Percentiles rank a stretch among this genome's conserved stretches.
Evolutionary conservation across 2,797 vertebrate genomes (phyloP).

Genomic region (Allochrocebus solatus): DNA sequence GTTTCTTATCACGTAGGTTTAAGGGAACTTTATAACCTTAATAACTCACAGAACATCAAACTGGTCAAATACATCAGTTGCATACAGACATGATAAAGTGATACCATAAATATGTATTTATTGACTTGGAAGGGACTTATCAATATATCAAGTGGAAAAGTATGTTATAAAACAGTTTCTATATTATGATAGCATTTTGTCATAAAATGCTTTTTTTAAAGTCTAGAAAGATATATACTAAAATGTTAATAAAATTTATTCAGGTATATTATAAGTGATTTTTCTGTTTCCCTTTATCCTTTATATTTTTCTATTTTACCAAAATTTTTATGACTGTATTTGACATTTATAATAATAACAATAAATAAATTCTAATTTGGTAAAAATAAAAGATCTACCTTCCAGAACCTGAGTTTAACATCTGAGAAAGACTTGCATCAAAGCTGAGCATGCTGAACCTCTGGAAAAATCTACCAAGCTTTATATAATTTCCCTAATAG

Average conservation of each 20-base stretch:
- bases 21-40: background rate
- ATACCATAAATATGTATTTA: background rate
- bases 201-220: background rate
- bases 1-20: background rate
- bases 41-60: background rate
- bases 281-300: background rate
- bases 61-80: background rate
- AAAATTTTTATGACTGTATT: background rate
- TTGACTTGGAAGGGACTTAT: background rate
- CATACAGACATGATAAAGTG: background rate
- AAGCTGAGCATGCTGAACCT: background rate
- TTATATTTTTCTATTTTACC: background rate
- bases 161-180: background rate
- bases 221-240: background rate
- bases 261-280: background rate
- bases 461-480: background rate
- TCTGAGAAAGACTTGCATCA: background rate
- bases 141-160: background rate
- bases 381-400: background rate
- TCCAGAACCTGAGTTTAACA: background rate
- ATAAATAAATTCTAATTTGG: background rate
- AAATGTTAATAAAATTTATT: background rate
- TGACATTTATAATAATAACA: background rate
- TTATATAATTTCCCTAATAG: background rate
- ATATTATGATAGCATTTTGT: background rate